Base-by-base conservation (phyloP, 2,797 vertebrate species). In the Trachops cirrhosus region DNA sequence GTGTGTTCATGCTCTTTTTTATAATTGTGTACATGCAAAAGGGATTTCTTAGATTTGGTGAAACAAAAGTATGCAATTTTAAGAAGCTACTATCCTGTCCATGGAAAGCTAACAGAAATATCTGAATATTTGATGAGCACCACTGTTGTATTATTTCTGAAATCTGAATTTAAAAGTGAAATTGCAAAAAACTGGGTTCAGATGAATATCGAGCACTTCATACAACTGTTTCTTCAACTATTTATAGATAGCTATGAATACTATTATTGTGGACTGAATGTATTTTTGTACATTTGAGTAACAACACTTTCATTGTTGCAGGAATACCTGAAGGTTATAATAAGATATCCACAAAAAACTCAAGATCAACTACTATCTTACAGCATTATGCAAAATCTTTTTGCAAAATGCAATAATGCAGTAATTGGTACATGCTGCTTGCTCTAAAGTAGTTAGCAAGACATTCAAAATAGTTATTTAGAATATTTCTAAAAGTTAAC, bases 241-340 rank as follows among this genome's bases (percentile, higher is more conserved):
- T 97, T 98, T 98, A 97, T 97, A 98, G 95, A 96, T 88, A 79
- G 89, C 89, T 97, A 96, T 95, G 96, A 98, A 97, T 98, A 89
- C 86, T 98, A 78, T 97, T 97, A 98, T 98, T 98, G 97, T 95
- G 88, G 64, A 96, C 96, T 84, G 94, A 97, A 96, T 95, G 67
- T 95, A 97, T 97, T 95, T 92, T 93, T 96, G 91, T 92, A 91
- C 95, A 98, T 98, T 98, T 98, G 97, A 98, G 98, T 98, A 98
- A 96, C 91, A 97, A 93, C 78, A 89, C 64, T 94, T 96, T 97
- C 96, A 97, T 96, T 98, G 89, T 96, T 95, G 80, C 46, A 89
- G 91, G 94, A 97, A 93, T 96, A 86, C 32, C 94, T 97, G 88
- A 96, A 96, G 98, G 34, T 97, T 94, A 92, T 89, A 98, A 98